A percentile compares a stretch with the other conserved stretches of the same genome.
These are phyloP conservation scores for Octopus sinensis DNA, from an alignment of 1,140 invertebrate genomes.

Conservation along the genomic window DNA sequence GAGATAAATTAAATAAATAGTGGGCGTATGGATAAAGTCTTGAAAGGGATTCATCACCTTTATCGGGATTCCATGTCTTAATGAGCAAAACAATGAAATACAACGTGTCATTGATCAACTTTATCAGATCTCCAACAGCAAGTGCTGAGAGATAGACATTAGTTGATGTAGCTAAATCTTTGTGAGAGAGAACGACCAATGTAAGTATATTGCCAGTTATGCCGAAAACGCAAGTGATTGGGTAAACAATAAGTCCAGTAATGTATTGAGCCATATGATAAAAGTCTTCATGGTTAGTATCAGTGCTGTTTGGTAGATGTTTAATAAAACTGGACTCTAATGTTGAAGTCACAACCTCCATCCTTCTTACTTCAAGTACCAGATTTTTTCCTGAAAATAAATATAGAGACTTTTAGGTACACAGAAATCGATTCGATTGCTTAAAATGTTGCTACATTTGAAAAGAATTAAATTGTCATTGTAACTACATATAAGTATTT, in stretches of 20 bases:
- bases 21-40: conserved; percentile 54
- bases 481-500: background rate
- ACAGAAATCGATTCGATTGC: background rate
- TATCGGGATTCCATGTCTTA: conserved; percentile 31
- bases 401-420: background rate
- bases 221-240: conserved; percentile 71
- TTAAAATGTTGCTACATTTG: background rate
- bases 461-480: background rate
- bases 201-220: conserved; percentile 72
- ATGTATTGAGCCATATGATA: conserved; percentile 50
- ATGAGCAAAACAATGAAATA: conserved; percentile 67
- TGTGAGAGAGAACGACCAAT: conserved; percentile 71
- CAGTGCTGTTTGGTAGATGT: background rate
- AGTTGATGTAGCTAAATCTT: conserved; percentile 73
- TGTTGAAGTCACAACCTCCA: background rate
- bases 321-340: background rate
- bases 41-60: conserved; percentile 35
- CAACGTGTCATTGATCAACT: conserved; percentile 69
- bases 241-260: conserved; percentile 64
- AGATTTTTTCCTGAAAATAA: background rate
- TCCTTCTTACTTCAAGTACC: background rate
- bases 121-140: conserved; percentile 72
- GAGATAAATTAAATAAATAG: conserved; percentile 55
- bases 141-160: conserved; percentile 73
- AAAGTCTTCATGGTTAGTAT: conserved; percentile 33